Percentiles rank a stretch among this genome's conserved stretches.
Conservation (phyloP, 2,113 vertebrate species). For the Elephas maximus region DNA sequence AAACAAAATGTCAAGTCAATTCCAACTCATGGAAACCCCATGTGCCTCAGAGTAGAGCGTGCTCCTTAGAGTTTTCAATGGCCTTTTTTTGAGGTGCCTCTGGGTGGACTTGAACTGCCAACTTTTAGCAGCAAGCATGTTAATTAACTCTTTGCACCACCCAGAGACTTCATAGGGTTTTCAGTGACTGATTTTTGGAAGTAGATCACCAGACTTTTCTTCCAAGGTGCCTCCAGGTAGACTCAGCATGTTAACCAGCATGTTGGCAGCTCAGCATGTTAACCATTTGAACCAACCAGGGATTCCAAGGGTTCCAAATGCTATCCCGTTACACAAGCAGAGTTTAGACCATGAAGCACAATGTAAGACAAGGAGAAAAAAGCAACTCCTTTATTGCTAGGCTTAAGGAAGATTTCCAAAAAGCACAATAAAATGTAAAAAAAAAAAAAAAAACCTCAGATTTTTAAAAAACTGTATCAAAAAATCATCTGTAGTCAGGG, state of each 20-base stretch:
- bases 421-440: neutral
- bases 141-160: neutral
- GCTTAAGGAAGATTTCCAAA: neutral
- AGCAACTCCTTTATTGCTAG: neutral
- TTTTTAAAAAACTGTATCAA: neutral
- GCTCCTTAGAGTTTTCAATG: neutral
- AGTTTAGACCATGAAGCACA: neutral
- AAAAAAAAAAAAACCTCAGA: neutral
- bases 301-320: neutral
- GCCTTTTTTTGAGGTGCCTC: neutral
- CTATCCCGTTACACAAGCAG: neutral
- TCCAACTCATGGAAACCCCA: neutral
- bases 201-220: neutral
- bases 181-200: neutral
- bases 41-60: neutral
- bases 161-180: neutral
- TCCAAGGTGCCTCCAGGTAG: neutral
- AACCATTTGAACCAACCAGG: neutral
- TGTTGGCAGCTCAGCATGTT: neutral
- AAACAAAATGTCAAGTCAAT: neutral
- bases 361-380: neutral
- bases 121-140: neutral
- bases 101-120: neutral
- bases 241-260: neutral
- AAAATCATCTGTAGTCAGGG: neutral